A percentile compares a stretch with the other conserved stretches of the same genome.
These are phyloP conservation scores for Champsocephalus esox DNA, from an alignment of 2,797 vertebrate species.

Conservation along the genomic window DNA sequence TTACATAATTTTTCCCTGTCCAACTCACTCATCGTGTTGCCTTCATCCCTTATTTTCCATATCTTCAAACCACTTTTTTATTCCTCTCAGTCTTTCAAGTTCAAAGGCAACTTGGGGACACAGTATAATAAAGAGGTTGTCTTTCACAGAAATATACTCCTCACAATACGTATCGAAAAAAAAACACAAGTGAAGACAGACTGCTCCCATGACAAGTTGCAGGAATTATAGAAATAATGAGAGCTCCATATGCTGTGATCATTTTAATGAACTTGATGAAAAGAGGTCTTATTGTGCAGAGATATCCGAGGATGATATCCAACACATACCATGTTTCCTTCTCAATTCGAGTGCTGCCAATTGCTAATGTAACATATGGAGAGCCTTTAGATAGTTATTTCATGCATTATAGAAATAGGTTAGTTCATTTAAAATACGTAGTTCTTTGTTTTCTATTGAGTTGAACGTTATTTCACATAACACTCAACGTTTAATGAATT, in stretches of 20 bases:
- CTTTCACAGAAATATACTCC: conserved; percentile 28
- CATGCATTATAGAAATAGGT: not conserved
- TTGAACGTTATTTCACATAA: not conserved
- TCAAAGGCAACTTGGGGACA: conserved; percentile 43
- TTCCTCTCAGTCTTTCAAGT: conserved; percentile 51
- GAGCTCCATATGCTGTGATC: conserved; percentile 51
- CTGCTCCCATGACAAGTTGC: conserved; percentile 47
- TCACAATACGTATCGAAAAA: conserved; percentile 1
- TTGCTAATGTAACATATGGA: conserved; percentile 8
- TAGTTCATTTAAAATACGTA: not conserved
- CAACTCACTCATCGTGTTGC: conserved; percentile 49
- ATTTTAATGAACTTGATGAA: conserved; percentile 63
- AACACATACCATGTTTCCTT: not conserved
- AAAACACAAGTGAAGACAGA: conserved; percentile 36
- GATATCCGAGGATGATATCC: conserved; percentile 23
- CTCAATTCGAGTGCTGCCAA: conserved; percentile 14
- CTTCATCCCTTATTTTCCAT: conserved; percentile 59
- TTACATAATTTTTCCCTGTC: conserved; percentile 55
- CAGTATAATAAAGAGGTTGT: conserved; percentile 31
- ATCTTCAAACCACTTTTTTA: conserved; percentile 56
- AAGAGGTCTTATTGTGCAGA: conserved; percentile 44
- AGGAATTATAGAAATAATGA: conserved; percentile 58
- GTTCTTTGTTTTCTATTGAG: not conserved
- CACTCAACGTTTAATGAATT: not conserved
- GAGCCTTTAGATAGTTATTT: not conserved